Conservation (phyloP, 2,113 vertebrate genomes). For the Sander lucioperca region DNA sequence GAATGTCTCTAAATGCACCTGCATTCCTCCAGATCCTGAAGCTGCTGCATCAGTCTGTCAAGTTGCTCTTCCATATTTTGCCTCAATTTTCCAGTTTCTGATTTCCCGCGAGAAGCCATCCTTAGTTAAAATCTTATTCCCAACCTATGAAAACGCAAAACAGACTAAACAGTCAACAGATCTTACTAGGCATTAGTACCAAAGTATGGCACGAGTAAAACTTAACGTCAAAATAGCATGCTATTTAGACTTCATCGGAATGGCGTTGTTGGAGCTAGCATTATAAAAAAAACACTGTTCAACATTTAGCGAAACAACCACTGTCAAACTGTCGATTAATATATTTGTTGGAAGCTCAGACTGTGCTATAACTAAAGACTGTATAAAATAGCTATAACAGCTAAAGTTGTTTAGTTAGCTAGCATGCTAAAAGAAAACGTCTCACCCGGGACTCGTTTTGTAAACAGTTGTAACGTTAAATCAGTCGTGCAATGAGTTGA, state of each 20-base stretch:
- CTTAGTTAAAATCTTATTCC: constrained; percentile 27
- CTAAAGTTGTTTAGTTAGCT: constrained; percentile 15
- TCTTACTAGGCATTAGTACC: not conserved
- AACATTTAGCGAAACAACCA: not conserved
- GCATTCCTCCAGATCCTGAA: constrained; percentile 97
- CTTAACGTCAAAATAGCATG: constrained; percentile 2
- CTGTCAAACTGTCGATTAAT: not conserved
- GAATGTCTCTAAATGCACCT: constrained; percentile 82
- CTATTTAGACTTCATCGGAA: not conserved
- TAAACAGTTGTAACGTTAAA: constrained; percentile 7
- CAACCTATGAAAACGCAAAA: not conserved
- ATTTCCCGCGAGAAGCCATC: constrained; percentile 97
- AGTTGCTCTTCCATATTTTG: constrained; percentile 98
- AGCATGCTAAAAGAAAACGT: constrained; percentile 38
- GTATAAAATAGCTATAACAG: not conserved
- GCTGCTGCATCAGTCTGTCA: constrained; percentile 96
- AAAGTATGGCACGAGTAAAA: not conserved
- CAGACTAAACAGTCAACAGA: not conserved
- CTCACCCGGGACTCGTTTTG: constrained; percentile 59
- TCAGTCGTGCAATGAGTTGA: not conserved
- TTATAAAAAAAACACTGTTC: not conserved
- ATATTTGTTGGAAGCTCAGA: not conserved
- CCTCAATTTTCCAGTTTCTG: constrained; percentile 94
- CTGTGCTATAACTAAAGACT: not conserved
- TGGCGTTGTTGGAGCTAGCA: not conserved